phyloP scores from a whole-genome alignment of 2,888 invertebrate genomes.

The Drosophila ezoana region DNA sequence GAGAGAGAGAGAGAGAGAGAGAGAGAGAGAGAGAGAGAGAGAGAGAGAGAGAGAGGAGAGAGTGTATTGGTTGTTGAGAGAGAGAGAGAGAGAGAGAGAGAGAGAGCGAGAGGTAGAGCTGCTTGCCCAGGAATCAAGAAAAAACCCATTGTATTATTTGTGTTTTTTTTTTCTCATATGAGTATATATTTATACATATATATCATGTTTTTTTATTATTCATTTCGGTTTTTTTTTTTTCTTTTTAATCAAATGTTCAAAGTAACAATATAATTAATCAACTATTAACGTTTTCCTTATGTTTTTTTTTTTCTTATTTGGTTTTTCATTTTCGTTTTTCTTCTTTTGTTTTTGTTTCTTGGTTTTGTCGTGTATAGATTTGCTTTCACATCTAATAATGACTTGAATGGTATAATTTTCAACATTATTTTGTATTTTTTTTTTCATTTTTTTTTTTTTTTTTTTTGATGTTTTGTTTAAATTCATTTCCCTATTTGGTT shows the following conservation, averaged over 20 bases:
- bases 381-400: conserved; percentile 80
- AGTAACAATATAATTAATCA: conserved; percentile 83
- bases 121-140: conserved; percentile 57
- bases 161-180: conserved; percentile 74
- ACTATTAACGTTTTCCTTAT: conserved; percentile 77
- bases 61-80: conserved; percentile 4
- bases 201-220: conserved; percentile 62
- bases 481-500: conserved; percentile 78
- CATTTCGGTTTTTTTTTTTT: conserved; percentile 54
- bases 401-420: conserved; percentile 76
- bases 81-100: conserved; percentile 33
- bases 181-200: conserved; percentile 74
- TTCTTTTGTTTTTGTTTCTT: conserved; percentile 47
- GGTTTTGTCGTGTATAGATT: conserved; percentile 67
- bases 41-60: not conserved
- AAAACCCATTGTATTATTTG: conserved; percentile 71
- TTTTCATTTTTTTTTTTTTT: conserved; percentile 39
- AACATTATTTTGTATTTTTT: conserved; percentile 62
- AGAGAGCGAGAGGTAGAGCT: not conserved
- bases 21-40: not conserved
- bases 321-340: conserved; percentile 44
- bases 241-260: conserved; percentile 81
- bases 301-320: conserved; percentile 49
- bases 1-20: not conserved
- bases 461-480: conserved; percentile 57